phyloP scores from a whole-genome alignment of 2,888 invertebrate genomes.

The Torymus aiolomorphi region DNA sequence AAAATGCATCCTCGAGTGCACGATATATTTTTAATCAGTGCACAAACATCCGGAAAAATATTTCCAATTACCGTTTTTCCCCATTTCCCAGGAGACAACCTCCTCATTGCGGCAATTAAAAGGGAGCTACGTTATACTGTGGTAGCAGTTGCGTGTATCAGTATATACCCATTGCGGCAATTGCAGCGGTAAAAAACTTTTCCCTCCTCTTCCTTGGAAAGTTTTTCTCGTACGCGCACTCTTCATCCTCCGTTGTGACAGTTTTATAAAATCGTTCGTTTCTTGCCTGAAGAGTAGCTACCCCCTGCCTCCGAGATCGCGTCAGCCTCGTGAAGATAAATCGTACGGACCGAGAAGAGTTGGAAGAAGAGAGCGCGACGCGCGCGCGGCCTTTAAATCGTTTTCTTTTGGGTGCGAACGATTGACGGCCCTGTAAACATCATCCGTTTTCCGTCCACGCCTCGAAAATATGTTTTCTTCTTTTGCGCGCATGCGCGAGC shows the following conservation, averaged over 20 bases:
- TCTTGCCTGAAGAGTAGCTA: neutral
- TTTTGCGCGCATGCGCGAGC: neutral
- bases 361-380: neutral
- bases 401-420: constrained; percentile 11
- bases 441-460: too few relatives aligned
- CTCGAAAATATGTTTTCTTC: too few relatives aligned
- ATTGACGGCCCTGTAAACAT: neutral
- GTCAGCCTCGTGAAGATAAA: constrained; percentile 38
- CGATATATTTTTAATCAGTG: constrained; percentile 26
- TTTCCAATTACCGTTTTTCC: constrained; percentile 43
- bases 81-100: neutral
- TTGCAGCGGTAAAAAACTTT: constrained; percentile 8
- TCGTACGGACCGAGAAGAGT: constrained; percentile 12
- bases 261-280: constrained; percentile 47
- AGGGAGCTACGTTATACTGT: neutral
- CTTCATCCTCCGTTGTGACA: constrained; percentile 11
- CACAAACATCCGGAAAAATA: constrained; percentile 28
- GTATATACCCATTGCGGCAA: constrained; percentile 46
- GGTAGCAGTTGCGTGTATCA: constrained; percentile 10
- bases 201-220: neutral
- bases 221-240: neutral
- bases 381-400: neutral
- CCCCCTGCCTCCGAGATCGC: constrained; percentile 5
- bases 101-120: constrained; percentile 10
- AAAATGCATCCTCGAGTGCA: neutral